Conservation (phyloP, 1,140 invertebrate species). For the Zaprionus vittiger region DNA sequence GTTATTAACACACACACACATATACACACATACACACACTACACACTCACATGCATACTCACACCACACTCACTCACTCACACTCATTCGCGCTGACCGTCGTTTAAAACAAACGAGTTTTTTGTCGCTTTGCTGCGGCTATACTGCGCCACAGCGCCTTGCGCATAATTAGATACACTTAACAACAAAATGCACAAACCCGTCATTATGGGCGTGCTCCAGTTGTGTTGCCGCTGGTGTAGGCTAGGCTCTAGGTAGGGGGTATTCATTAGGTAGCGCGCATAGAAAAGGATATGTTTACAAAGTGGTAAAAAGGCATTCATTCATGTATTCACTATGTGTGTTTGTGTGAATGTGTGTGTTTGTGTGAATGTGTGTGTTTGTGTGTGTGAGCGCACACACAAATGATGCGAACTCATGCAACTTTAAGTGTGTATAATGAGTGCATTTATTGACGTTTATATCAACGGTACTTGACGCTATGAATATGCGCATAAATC, state of each 20-base stretch:
- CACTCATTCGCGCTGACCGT: slow-evolving; percentile 39
- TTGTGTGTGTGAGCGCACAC: slow-evolving; percentile 9
- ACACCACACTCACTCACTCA: slow-evolving; percentile 4
- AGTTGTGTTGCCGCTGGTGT: slow-evolving; percentile 24
- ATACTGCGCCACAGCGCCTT: slow-evolving; percentile 62
- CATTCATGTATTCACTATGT: slow-evolving; percentile 7
- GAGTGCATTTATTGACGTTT: slow-evolving; percentile 32
- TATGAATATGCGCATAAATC: slow-evolving; percentile 21
- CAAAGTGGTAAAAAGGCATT: slow-evolving; percentile 35
- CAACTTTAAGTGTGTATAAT: slow-evolving; percentile 28
- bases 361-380: background rate
- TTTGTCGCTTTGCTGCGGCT: slow-evolving; percentile 31
- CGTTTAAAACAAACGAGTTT: slow-evolving; percentile 74
- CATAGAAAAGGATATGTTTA: slow-evolving; percentile 37
- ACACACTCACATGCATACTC: slow-evolving; percentile 8
- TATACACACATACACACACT: slow-evolving; percentile 12
- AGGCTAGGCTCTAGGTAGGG: background rate
- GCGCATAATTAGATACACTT: slow-evolving; percentile 80
- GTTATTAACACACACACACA: slow-evolving; percentile 72
- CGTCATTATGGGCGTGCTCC: slow-evolving; percentile 72
- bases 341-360: too few species aligned
- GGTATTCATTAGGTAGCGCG: slow-evolving; percentile 12
- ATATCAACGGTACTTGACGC: slow-evolving; percentile 7
- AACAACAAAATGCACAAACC: slow-evolving; percentile 66
- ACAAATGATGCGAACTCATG: background rate